Conservation (phyloP, 2,113 vertebrate species). For the Phoxinus phoxinus region DNA sequence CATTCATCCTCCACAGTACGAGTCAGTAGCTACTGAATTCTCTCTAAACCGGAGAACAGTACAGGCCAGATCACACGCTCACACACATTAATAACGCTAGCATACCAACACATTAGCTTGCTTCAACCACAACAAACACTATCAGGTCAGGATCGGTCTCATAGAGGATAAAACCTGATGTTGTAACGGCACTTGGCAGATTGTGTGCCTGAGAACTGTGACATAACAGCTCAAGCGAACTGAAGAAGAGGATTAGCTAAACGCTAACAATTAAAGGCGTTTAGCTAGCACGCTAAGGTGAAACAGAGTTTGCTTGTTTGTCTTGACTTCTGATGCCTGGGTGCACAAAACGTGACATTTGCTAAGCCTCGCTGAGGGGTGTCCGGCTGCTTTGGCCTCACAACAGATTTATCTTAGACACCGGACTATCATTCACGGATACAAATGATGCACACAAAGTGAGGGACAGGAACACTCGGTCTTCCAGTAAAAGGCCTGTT, state of each 20-base stretch:
- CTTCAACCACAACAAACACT: background rate
- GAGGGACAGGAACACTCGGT: background rate
- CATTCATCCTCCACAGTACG: background rate
- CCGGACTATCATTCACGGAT: background rate
- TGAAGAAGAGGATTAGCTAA: slow-evolving; percentile 42
- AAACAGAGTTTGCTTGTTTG: slow-evolving; percentile 17
- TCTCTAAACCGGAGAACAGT: background rate
- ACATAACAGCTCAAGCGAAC: background rate
- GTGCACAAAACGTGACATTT: background rate
- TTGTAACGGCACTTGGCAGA: background rate
- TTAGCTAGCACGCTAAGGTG: slow-evolving; percentile 13
- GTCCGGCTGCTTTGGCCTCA: background rate
- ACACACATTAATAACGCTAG: background rate
- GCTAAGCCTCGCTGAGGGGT: background rate
- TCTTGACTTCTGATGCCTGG: slow-evolving; percentile 5
- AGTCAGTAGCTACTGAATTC: background rate
- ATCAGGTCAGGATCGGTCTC: background rate
- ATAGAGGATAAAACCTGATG: background rate
- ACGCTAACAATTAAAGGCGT: slow-evolving; percentile 30
- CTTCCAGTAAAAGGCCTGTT: background rate
- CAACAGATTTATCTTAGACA: background rate
- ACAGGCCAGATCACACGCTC: background rate
- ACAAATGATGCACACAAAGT: background rate
- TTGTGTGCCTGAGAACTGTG: background rate
- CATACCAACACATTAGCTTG: background rate